Conservation (phyloP, 2,888 invertebrate genomes). For the Aleiodes leptofemur region DNA sequence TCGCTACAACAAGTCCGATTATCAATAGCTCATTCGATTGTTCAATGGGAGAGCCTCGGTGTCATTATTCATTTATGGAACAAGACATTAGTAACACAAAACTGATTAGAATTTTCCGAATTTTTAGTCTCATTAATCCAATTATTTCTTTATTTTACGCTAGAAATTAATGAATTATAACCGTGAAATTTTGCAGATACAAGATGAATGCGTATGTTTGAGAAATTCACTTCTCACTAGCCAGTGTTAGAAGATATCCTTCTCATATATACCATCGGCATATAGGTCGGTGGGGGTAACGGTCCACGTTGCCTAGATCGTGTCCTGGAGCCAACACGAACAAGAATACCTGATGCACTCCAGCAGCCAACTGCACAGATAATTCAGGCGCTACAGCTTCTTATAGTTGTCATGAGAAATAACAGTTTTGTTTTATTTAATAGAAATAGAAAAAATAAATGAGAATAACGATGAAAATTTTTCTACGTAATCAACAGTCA, state of each 20-base stretch:
- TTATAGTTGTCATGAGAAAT: constrained; percentile 10
- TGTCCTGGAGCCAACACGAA: constrained; percentile 51
- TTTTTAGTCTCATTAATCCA: too few species aligned
- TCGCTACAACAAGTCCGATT: neutral
- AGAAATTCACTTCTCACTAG: constrained; percentile 51
- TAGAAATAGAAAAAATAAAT: neutral
- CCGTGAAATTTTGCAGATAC: neutral
- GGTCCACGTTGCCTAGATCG: constrained; percentile 61
- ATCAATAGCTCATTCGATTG: neutral
- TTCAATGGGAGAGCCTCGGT: neutral
- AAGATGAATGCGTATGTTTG: constrained; percentile 26
- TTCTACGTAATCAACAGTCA: too few species aligned
- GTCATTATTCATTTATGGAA: too few species aligned
- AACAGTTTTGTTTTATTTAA: neutral
- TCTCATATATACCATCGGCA: constrained; percentile 73
- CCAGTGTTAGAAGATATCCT: constrained; percentile 68
- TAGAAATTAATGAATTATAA: neutral
- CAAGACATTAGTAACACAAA: too few species aligned
- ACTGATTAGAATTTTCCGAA: too few species aligned
- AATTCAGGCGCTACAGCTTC: constrained; percentile 12
- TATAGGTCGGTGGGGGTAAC: constrained; percentile 74
- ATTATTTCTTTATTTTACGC: neutral
- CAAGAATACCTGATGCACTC: constrained; percentile 50
- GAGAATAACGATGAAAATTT: neutral
- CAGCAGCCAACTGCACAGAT: constrained; percentile 37